Conservation (phyloP, 2,888 invertebrate genomes). For the Morpho achilles region DNA sequence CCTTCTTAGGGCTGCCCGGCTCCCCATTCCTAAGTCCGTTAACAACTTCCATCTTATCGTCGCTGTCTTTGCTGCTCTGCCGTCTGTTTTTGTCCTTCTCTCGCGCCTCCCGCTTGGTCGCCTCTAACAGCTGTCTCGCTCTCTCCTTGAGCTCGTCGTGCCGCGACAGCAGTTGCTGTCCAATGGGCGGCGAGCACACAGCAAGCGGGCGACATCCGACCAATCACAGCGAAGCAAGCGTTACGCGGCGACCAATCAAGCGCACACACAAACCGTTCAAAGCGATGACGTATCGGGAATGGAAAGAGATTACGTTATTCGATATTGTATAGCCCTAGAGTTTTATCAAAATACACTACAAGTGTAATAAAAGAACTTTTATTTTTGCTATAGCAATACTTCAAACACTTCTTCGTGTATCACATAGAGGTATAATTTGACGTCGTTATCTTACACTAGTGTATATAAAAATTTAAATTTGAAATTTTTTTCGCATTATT, state of each 20-base stretch:
- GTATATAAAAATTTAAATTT: no score
- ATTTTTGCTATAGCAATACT: no score
- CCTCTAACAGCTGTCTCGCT: constrained; percentile 90
- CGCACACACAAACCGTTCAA: constrained; percentile 45
- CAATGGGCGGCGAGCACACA: constrained; percentile 34
- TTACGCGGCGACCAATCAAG: constrained; percentile 15
- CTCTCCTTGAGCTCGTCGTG: constrained; percentile 92
- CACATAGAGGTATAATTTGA: no score
- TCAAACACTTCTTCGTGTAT: no score
- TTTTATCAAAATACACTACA: constrained; percentile 16
- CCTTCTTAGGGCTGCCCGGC: constrained; percentile 58
- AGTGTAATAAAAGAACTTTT: no score
- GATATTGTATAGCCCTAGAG: neutral
- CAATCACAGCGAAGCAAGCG: constrained; percentile 18
- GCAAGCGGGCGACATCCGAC: constrained; percentile 13
- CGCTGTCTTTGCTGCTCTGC: constrained; percentile 58
- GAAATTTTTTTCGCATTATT: no score
- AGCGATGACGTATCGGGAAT: constrained; percentile 50
- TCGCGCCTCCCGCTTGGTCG: constrained; percentile 84
- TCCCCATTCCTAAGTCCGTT: constrained; percentile 65
- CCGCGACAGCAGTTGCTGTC: constrained; percentile 85
- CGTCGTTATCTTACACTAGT: no score
- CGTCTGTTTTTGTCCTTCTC: constrained; percentile 59
- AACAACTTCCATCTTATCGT: constrained; percentile 83
- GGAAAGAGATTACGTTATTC: constrained; percentile 33